phyloP scores from a whole-genome alignment of 2,888 invertebrate species.

The Ormyrus rosae region DNA sequence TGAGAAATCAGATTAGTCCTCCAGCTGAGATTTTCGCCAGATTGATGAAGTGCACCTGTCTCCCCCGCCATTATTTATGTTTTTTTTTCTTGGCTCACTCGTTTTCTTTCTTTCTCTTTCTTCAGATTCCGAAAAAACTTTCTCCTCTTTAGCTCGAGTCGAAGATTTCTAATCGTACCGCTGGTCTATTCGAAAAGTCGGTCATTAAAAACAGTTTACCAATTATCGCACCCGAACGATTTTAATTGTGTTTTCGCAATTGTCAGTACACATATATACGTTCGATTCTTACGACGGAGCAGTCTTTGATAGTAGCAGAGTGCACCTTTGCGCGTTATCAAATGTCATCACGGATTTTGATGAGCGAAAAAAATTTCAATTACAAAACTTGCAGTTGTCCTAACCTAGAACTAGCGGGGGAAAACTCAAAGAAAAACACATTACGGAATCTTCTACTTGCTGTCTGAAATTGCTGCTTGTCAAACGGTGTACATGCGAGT shows the following conservation, averaged over 20 bases:
- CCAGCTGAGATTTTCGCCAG: conserved; percentile 79
- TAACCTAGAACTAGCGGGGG: conserved; percentile 64
- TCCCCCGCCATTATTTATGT: conserved; percentile 68
- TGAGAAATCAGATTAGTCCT: conserved; percentile 83
- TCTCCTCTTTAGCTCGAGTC: background rate
- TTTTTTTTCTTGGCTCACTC: background rate
- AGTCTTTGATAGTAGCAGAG: background rate
- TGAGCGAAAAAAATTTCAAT: conserved; percentile 60
- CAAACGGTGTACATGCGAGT: background rate
- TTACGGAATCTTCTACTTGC: conserved; percentile 7
- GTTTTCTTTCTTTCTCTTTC: too few species aligned
- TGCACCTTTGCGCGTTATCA: conserved; percentile 53
- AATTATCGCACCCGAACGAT: conserved; percentile 35
- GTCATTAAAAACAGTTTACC: conserved; percentile 29
- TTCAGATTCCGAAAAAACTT: background rate
- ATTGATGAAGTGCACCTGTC: conserved; percentile 61
- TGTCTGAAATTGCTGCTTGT: conserved; percentile 43
- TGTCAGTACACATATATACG: background rate
- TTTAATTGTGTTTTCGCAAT: background rate
- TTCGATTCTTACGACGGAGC: background rate
- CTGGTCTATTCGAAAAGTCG: conserved; percentile 14
- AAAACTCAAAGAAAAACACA: conserved; percentile 55
- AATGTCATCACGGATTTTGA: conserved; percentile 62
- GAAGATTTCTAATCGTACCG: conserved; percentile 1
- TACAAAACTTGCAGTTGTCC: conserved; percentile 63